phyloP scores from a whole-genome alignment of 2,797 vertebrate species.

The Pteronotus mesoamericanus region DNA sequence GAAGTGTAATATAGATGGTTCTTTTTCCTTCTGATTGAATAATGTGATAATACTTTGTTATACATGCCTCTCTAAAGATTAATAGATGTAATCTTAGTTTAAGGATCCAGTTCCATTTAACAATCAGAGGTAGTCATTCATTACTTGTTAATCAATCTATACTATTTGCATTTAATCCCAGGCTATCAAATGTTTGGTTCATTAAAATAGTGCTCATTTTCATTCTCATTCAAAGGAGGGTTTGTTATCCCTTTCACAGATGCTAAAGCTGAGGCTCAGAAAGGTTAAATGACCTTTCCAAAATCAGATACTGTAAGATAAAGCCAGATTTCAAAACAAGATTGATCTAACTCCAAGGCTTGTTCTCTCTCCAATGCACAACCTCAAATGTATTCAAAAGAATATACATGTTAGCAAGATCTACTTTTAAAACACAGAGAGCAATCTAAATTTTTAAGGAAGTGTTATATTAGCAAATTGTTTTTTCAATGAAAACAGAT shows the following conservation, averaged over 20 bases:
- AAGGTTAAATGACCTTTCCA: not conserved
- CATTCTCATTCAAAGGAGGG: not conserved
- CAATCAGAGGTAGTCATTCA: not conserved
- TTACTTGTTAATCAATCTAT: not conserved
- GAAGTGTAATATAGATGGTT: not conserved
- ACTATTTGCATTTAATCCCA: not conserved
- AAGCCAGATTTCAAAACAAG: not conserved
- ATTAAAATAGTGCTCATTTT: not conserved
- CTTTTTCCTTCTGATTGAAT: not conserved
- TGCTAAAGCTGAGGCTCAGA: not conserved
- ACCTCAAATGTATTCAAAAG: not conserved
- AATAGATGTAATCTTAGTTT: not conserved
- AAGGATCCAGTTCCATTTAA: not conserved
- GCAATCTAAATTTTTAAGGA: not conserved
- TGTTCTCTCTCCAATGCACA: not conserved
- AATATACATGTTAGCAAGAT: not conserved
- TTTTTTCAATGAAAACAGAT: slow-evolving; percentile 18
- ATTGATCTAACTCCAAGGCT: not conserved
- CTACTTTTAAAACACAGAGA: slow-evolving; percentile 2
- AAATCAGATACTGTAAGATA: not conserved
- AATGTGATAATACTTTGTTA: not conserved
- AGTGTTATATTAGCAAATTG: not conserved
- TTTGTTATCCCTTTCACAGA: not conserved
- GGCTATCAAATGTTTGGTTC: not conserved
- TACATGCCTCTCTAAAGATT: not conserved